phyloP scores from a whole-genome alignment of 2,113 vertebrate genomes.

The Colaptes auratus region DNA sequence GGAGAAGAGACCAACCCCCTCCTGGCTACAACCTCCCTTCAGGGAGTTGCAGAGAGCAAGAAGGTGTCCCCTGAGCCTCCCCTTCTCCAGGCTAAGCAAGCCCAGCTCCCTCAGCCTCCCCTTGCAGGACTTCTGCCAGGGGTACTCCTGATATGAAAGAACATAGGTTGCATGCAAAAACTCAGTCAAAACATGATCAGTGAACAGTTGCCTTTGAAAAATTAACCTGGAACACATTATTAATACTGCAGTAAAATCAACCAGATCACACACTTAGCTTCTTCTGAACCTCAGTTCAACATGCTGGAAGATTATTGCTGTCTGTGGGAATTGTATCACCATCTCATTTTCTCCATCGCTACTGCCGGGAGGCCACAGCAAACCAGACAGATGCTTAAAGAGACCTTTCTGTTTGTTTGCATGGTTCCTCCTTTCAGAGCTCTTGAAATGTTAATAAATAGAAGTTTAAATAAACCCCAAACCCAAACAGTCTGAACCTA shows the following conservation, averaged over 20 bases:
- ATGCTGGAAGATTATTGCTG: constrained; percentile 70
- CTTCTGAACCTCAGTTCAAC: constrained; percentile 50
- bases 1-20: no score
- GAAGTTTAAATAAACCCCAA: neutral
- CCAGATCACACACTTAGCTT: neutral
- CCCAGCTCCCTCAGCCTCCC: no score
- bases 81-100: no score
- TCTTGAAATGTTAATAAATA: neutral
- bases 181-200: neutral
- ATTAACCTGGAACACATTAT: constrained; percentile 8
- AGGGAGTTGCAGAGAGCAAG: no score
- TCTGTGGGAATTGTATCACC: constrained; percentile 61
- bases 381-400: neutral
- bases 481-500: neutral
- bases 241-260: constrained; percentile 41
- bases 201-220: constrained; percentile 31
- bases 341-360: constrained; percentile 60
- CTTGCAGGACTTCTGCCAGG: neutral
- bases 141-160: neutral
- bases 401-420: neutral
- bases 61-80: no score
- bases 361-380: neutral
- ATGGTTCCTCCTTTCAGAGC: neutral
- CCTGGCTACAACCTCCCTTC: no score
- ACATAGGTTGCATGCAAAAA: constrained; percentile 38